These are phyloP conservation scores for Holothuria glaberrima DNA, from an alignment of 35 echinoderm and acorn worm genomes.

Conservation along the genomic window DNA sequence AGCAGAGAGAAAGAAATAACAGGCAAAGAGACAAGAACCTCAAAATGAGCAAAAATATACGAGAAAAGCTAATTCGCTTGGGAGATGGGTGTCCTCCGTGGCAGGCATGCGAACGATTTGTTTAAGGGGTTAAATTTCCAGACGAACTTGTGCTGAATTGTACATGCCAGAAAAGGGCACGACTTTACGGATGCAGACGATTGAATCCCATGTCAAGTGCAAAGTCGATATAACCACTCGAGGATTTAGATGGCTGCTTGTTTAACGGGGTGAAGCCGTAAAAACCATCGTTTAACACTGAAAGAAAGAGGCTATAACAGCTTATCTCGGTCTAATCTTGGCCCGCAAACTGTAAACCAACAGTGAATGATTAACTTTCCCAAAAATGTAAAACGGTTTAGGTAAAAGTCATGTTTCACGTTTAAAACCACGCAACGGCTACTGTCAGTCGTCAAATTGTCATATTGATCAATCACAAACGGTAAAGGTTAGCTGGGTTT, in stretches of 20 bases:
- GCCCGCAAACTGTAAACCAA: too few relatives aligned
- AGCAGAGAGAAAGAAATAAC: constrained; percentile 17
- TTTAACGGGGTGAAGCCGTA: too few relatives aligned
- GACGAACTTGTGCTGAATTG: constrained; percentile 44
- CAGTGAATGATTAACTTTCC: too few relatives aligned
- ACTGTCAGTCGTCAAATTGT: too few relatives aligned
- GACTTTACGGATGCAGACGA: not conserved
- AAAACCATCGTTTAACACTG: too few relatives aligned
- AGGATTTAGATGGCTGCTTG: not conserved
- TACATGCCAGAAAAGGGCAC: not conserved
- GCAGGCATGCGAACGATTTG: constrained; percentile 39
- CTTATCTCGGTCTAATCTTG: too few relatives aligned
- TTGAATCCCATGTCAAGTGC: constrained; percentile 12
- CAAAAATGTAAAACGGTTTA: too few relatives aligned
- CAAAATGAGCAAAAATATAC: not conserved
- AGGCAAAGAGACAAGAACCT: not conserved
- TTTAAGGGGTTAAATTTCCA: constrained; percentile 49
- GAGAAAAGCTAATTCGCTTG: constrained; percentile 30
- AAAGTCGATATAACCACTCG: constrained; percentile 39
- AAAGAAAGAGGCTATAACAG: too few relatives aligned
- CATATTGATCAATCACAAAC: too few relatives aligned
- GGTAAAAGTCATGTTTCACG: too few relatives aligned
- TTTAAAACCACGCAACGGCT: too few relatives aligned
- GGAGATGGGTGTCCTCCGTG: constrained; percentile 10
- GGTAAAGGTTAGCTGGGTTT: too few relatives aligned